These are phyloP conservation scores for Callithrix jacchus DNA, from an alignment of 2,113 vertebrate species.

Conservation along the genomic window DNA sequence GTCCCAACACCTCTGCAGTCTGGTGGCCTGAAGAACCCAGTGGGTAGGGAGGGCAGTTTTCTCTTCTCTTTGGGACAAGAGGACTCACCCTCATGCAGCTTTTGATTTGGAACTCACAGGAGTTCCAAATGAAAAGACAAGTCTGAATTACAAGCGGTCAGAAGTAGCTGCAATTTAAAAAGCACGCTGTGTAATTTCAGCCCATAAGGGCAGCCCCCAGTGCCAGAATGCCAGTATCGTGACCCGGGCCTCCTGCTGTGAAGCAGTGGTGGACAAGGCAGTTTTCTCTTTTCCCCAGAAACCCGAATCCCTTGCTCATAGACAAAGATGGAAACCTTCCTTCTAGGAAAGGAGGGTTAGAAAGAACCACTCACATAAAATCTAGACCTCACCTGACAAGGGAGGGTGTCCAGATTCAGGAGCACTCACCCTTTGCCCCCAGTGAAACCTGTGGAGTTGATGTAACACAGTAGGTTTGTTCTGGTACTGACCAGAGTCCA, in stretches of 20 bases:
- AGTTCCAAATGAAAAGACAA: too few relatives aligned
- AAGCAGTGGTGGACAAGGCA: background rate
- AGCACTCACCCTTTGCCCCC: too few relatives aligned
- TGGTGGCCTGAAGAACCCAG: background rate
- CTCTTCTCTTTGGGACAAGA: background rate
- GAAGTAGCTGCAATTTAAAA: background rate
- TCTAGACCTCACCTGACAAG: too few relatives aligned
- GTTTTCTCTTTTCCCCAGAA: background rate
- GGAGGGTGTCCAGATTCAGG: too few relatives aligned
- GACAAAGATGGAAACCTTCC: background rate
- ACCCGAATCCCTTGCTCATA: background rate
- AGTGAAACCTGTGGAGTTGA: background rate
- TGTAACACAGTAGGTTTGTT: background rate
- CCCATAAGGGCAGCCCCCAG: background rate
- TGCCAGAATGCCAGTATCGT: background rate
- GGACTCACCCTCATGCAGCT: background rate
- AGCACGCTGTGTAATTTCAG: background rate
- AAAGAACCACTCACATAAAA: background rate
- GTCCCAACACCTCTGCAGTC: background rate
- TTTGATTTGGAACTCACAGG: background rate
- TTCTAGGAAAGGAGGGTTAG: background rate
- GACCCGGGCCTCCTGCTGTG: background rate
- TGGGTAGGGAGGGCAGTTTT: background rate
- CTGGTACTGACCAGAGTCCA: background rate
- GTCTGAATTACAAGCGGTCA: background rate